Base-by-base conservation (phyloP, 2,888 invertebrate species). In the Dicyrtoma fusca region DNA sequence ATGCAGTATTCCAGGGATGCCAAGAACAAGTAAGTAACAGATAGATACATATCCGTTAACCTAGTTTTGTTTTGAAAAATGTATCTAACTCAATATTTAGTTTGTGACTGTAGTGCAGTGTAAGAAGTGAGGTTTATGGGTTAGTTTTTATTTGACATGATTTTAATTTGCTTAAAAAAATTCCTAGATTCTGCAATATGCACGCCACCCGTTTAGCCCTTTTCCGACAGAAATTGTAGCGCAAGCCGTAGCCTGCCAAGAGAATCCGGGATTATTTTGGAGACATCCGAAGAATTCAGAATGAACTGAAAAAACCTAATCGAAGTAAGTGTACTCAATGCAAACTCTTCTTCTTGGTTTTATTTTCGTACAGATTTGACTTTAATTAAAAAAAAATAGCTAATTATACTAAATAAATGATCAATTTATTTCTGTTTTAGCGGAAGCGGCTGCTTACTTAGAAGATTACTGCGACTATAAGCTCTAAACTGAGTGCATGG, bases 1-100 rank as follows among this genome's bases (percentile, higher is more conserved):
- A 59, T 69, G 49, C 69, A 69, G 26, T 69, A 61, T 69, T 61
- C 61, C 45, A 13, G 57, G 8, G 69, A 69, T 47, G 69, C 61
- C 11, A 69, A 69, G 47, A 57, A 61, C 6, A 69, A 69, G 69
- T 69, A 69, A 19, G 59, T 21, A 19, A 5, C 17, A 11, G 11
- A 8, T 4, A 11, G 17, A 42, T 62, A 11, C 14, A 11, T 42
- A 42, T 23, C n/a, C 13, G 5, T 49, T 21, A 61, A 34, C 14
- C 13, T 14, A 17, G 8, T 44, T 42, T 62, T 62, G 21, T 44
- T 44, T n/a, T n/a, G n/a, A n/a, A n/a, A n/a, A n/a, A n/a, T n/a
- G n/a, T n/a, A n/a, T n/a, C n/a, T n/a, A n/a, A n/a, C n/a, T n/a
- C n/a, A n/a, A n/a, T n/a, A n/a, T n/a, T n/a, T n/a, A n/a, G n/a